Conservation (phyloP, 2,113 vertebrate species). For the Hemiscyllium ocellatum region DNA sequence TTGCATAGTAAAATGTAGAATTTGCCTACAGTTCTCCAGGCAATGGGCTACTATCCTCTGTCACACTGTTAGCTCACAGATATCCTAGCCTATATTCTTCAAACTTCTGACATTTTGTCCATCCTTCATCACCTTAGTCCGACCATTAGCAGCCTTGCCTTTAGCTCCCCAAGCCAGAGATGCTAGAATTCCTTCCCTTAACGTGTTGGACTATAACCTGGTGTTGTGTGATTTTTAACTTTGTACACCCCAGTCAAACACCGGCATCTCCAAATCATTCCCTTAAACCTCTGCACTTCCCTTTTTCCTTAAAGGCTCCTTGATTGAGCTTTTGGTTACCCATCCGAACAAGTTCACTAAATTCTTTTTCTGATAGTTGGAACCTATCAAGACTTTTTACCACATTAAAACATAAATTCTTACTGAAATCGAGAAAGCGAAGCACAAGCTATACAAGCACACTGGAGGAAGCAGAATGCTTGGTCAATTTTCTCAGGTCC, state of each 20-base stretch:
- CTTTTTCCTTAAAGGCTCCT: neutral
- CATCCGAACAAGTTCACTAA: neutral
- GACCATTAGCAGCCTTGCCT: neutral
- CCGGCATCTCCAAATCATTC: no score
- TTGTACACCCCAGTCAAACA: no score
- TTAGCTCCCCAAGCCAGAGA: neutral
- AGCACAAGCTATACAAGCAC: neutral
- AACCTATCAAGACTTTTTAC: neutral
- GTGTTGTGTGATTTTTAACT: no score
- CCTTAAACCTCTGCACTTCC: neutral
- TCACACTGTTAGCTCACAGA: neutral
- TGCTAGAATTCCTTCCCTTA: neutral
- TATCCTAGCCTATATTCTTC: neutral
- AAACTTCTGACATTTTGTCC: neutral
- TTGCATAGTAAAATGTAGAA: neutral
- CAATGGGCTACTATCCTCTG: neutral
- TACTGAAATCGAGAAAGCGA: neutral
- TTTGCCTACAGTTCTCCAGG: neutral
- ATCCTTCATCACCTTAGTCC: neutral
- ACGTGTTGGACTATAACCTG: no score
- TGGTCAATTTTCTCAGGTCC: neutral
- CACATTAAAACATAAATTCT: neutral
- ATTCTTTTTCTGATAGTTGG: no score
- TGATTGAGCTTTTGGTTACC: neutral
- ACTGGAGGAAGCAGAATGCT: neutral